Evolutionary conservation across 30 jellyfish, hydroid and myxozoan species (phyloP), one percentile per base, ranked within the genome.

Genomic region (Rhopilema esculentum): DNA sequence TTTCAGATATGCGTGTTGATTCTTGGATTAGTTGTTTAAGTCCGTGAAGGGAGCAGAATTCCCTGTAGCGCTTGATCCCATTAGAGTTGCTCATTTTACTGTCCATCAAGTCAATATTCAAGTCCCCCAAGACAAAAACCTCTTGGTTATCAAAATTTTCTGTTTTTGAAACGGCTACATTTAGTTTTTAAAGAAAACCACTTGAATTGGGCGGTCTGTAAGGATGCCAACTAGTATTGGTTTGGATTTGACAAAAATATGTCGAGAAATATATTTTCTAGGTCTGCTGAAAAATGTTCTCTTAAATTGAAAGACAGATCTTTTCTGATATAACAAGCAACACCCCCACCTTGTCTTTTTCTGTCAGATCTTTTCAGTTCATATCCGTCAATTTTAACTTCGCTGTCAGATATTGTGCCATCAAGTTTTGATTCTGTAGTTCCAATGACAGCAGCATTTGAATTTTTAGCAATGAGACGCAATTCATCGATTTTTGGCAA

Each of bases 271-370:
- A 81, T 65, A 81, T 81, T 81, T 48, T 81, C 91, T 24, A 79
- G 49, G 65, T 81, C 91, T 33, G 64, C 52, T 48, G 83, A 81
- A 66, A 28, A 66, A 33, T 66, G 32, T 32, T 81, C 62, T 67
- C 91, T 27, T 66, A 66, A 26, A 29, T 81, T 81, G 75, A 64
- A 81, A 30, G 75, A 68, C 72, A 81, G 66, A 23, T 64, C 83
- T 65, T 81, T 81, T 48, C 91, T 81, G 72, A 66, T 67, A 49
- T 81, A 81, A 33, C 84, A 65, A 67, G 91, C 83, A n/a, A 81
- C 91, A 32, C 85, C 91, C 75, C 72, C 91, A 51, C 91, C 91
- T 32, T 81, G 72, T 49, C 91, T 57, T 4, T 63, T 63, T 31
- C 81, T 79, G 81, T 66, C 68, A 30, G 89, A 79, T 79, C 89